Evolutionary conservation across 1,140 invertebrate species (phyloP), one percentile per base, ranked within the genome.

Genomic region (Brachionus rubens): DNA sequence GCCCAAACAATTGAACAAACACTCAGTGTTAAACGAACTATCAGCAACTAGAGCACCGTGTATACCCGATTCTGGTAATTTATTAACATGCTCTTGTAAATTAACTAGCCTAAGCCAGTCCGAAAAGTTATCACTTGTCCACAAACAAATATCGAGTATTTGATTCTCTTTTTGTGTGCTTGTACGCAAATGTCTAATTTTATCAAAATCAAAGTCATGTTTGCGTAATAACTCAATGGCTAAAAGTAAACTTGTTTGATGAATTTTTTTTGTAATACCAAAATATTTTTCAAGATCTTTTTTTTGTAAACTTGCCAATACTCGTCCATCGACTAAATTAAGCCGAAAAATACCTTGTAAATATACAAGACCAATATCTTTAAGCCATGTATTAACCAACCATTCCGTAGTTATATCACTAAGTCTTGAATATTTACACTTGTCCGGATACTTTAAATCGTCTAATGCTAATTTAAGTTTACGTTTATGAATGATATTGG

Each of bases 11-110:
- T 48, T 19, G 12, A 50, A 72, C 9, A 72, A 72, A 41, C 2
- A 36, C 9, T 72, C 68, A 21, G 36, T 50, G 28, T 54, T 72
- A 54, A 72, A 72, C 21, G 68, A 72, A 48, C 33, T 72, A 21
- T 72, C 68, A 54, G 26, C 68, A n/a, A 72, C 68, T 36, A 72
- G 33, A 30, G 68, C 68, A 50, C 68, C 68, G 40, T 72, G 68
- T 19, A 72, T 33, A 54, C 68, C 68, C 14, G 68, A 72, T 54
- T 72, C 68, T 26, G 43, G 21, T 41, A 72, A 54, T 50, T 54
- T 72, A 2, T 43, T 21, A 65, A 65, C 40, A 72, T 50, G 19
- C 28, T 40, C 68, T 33, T 72, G 6, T 36, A 72, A 54, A 72
- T 54, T 54, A 16, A 72, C 68, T n/a, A 54, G 19, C 30, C 50